These are phyloP conservation scores for Formica exsecta DNA, from an alignment of 1,140 invertebrate genomes.

Conservation along the genomic window DNA sequence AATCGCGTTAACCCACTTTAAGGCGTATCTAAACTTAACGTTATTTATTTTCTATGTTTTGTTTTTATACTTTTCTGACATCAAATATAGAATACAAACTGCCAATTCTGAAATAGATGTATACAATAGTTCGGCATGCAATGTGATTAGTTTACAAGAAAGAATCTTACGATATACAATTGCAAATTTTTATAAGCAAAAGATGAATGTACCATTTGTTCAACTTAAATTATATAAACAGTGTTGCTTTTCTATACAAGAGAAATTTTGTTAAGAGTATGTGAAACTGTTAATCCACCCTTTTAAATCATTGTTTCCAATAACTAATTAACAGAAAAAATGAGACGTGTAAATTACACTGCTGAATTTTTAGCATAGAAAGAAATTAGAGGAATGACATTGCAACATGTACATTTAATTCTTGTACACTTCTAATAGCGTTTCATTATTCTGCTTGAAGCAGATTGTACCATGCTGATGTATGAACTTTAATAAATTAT, in stretches of 20 bases:
- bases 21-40: conserved; percentile 13
- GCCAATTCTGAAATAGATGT: conserved; percentile 13
- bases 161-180: conserved; percentile 70
- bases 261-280: conserved; percentile 55
- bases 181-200: conserved; percentile 83
- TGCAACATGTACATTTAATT: conserved; percentile 47
- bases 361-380: conserved; percentile 20
- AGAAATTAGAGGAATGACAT: conserved; percentile 24
- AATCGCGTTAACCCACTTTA: conserved; percentile 35
- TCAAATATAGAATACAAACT: conserved; percentile 46
- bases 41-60: background rate
- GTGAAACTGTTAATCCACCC: conserved; percentile 20
- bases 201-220: conserved; percentile 82
- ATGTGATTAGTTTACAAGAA: conserved; percentile 67
- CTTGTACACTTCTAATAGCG: conserved; percentile 44
- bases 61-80: conserved; percentile 3
- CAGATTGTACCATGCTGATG: conserved; percentile 77
- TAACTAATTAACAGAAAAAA: background rate
- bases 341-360: conserved; percentile 25
- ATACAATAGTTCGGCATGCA: background rate
- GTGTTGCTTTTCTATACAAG: conserved; percentile 68
- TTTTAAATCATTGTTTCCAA: conserved; percentile 24
- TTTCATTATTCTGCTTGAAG: conserved; percentile 56
- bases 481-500: conserved; percentile 80
- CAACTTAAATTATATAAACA: conserved; percentile 76